A percentile compares a stretch with the other conserved stretches of the same genome.
phyloP scores from a whole-genome alignment of 2,797 vertebrate genomes.

The Centropyge bicolor region DNA sequence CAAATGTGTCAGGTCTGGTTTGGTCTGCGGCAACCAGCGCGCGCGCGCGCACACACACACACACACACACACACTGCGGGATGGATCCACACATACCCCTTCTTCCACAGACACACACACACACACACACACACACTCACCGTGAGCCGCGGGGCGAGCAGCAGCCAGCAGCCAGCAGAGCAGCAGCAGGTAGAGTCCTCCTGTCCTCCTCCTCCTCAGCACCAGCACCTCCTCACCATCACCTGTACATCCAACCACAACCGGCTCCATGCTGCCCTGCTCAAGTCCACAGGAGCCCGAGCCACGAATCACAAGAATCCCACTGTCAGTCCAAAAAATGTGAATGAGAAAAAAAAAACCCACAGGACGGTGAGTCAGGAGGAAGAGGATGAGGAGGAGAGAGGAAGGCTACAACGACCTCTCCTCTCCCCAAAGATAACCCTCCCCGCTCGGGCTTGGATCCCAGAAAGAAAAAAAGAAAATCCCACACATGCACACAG shows the following conservation, averaged over 20 bases:
- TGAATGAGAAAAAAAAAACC: background rate
- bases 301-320: conserved; percentile 43
- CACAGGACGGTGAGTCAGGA: background rate
- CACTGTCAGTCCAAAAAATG: conserved; percentile 12
- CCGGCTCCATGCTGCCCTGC: conserved; percentile 70
- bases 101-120: conserved; percentile 13
- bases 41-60: no score
- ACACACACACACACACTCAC: conserved; percentile 55
- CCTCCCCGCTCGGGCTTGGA: conserved; percentile 29
- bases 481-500: background rate
- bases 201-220: conserved; percentile 52
- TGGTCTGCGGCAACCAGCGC: conserved; percentile 47
- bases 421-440: conserved; percentile 45
- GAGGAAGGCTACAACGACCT: conserved; percentile 27
- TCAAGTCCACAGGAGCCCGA: conserved; percentile 37
- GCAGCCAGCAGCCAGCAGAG: conserved; percentile 71
- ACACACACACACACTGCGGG: conserved; percentile 21
- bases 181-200: conserved; percentile 70
- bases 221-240: conserved; percentile 57
- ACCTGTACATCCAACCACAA: conserved; percentile 60
- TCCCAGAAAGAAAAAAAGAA: conserved; percentile 15
- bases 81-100: background rate
- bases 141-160: conserved; percentile 51
- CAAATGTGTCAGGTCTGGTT: conserved; percentile 53
- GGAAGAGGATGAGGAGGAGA: conserved; percentile 7